Percentiles rank a stretch among this genome's conserved stretches.
Conservation (phyloP, 2,888 invertebrate species). For the Stratiomys singularior region DNA sequence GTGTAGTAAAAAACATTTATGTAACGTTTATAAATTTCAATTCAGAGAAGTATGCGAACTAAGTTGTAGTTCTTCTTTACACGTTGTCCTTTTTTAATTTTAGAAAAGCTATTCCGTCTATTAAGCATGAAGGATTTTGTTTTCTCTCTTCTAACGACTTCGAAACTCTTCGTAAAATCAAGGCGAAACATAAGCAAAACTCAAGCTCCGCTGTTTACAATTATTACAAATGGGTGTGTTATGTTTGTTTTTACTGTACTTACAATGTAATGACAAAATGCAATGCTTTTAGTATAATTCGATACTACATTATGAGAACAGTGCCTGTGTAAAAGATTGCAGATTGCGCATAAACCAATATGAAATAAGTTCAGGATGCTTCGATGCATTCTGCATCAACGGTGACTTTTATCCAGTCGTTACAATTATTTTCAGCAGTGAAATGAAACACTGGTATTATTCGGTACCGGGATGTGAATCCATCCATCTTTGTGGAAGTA, state of each 20-base stretch:
- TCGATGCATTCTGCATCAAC: slow-evolving; percentile 26
- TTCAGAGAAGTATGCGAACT: not conserved
- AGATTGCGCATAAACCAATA: slow-evolving; percentile 24
- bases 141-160: slow-evolving; percentile 5
- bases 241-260: no score
- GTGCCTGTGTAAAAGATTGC: not conserved
- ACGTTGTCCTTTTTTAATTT: no score
- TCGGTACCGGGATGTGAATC: slow-evolving; percentile 17
- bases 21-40: slow-evolving; percentile 18
- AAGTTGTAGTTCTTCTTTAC: no score
- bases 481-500: slow-evolving; percentile 21
- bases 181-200: not conserved
- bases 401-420: slow-evolving; percentile 16
- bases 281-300: slow-evolving; percentile 26
- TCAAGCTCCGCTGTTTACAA: slow-evolving; percentile 15
- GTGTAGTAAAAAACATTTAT: not conserved
- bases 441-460: slow-evolving; percentile 42
- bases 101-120: not conserved
- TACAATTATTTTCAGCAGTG: slow-evolving; percentile 24
- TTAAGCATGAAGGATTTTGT: slow-evolving; percentile 19
- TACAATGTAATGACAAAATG: not conserved
- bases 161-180: not conserved
- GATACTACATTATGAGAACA: slow-evolving; percentile 13
- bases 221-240: slow-evolving; percentile 33
- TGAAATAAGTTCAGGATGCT: slow-evolving; percentile 22